Base-by-base conservation (phyloP, 2,888 invertebrate genomes). In the Elmis aenea region DNA sequence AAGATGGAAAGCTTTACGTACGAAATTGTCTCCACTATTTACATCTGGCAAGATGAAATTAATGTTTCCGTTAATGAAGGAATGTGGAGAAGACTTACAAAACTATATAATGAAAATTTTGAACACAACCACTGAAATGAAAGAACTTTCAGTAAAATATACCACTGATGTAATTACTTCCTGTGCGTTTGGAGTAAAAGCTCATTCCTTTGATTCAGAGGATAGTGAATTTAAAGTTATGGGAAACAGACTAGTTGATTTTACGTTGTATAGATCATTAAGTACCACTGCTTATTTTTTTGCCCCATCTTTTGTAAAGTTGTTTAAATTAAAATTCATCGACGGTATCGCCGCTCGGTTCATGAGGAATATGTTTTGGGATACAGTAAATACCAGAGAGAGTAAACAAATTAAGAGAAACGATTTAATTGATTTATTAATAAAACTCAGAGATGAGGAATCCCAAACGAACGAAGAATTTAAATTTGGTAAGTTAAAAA, bases 21-120 rank as follows among this genome's bases (percentile, higher is more conserved):
- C 65, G 1, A 73, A 73, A 44, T 55, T 77, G 15, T 69, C 73
- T 0, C 75, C 76, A 0, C 69, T 72, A 0, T 71, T 77, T 50
- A 72, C 75, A 1, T 67, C 70, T 1, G 74, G 72, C 11, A 77
- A 76, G 54, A 58, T 78, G 34, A 75, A 70, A 51, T 59, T 55
- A 23, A 74, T 76, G 74, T 64, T 72, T 13, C 64, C 65, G 0
- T 57, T 72, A 15, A 68, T 74, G 55, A 47, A 60, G 21, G 64
- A 68, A 26, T 68, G 65, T 14, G 61, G 64, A 1, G 41, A 54
- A 20, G 51, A 60, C 28, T 49, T 67, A 9, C 41, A 48, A 3
- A 36, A 40, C 3, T 53, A 57, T 30, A 26, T 63, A 3, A 23
- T 31, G 3, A 32, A 24, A 2, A 12, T 23, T 3, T 9, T 13